Conservation (phyloP, 2,113 vertebrate species). For the Laterallus jamaicensis region DNA sequence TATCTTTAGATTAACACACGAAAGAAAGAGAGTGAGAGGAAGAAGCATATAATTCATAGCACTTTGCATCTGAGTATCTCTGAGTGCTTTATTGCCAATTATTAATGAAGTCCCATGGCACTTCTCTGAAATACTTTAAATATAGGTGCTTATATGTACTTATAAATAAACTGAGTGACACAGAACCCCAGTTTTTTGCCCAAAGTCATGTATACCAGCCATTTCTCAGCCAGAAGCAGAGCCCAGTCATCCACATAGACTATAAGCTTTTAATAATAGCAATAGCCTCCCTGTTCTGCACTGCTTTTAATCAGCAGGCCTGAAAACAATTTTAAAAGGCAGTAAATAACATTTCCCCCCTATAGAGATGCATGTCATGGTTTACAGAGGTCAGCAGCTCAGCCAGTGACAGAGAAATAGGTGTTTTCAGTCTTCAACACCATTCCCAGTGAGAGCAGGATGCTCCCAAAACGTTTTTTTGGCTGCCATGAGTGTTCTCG, state of each 20-base stretch:
- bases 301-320: neutral
- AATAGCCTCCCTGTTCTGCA: neutral
- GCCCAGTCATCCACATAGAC: neutral
- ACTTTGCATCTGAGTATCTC: neutral
- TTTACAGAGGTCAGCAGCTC: neutral
- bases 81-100: conserved; percentile 23
- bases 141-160: neutral
- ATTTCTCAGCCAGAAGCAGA: neutral
- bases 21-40: neutral
- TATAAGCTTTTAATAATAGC: neutral
- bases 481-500: neutral
- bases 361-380: neutral
- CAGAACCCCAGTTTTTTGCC: neutral
- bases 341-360: neutral
- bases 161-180: neutral
- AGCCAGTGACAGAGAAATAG: neutral
- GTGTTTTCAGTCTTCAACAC: neutral
- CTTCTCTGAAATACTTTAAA: conserved; percentile 14
- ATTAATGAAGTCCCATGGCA: conserved; percentile 9
- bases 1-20: conserved; percentile 10
- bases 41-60: neutral
- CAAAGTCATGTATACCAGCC: neutral
- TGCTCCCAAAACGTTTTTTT: neutral
- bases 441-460: neutral
- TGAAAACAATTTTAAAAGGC: neutral